phyloP scores from a whole-genome alignment of 2,113 vertebrate species.

The Oreochromis spilurus region DNA sequence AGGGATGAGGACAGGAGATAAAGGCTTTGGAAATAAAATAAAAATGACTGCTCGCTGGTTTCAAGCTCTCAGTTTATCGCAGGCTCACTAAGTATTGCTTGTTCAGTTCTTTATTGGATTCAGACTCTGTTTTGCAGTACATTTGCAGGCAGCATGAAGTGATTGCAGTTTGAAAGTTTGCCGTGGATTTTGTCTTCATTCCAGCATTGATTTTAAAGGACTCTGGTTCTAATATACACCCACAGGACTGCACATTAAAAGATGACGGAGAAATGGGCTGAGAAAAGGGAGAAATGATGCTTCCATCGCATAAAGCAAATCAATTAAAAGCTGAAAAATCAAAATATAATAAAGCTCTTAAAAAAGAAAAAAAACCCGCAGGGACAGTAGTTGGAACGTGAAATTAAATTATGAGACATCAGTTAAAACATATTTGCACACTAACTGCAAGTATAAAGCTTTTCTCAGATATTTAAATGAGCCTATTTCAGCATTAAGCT shows the following conservation, averaged over 20 bases:
- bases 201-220: not conserved
- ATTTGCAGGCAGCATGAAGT: not conserved
- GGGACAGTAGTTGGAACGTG: rapidly evolving
- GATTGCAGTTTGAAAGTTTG: not conserved
- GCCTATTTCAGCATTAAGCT: not conserved
- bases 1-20: not conserved
- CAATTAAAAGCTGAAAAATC: not conserved
- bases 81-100: not conserved
- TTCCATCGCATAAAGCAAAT: not conserved
- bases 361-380: not conserved
- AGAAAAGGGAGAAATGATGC: not conserved
- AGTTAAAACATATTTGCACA: not conserved
- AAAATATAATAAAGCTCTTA: not conserved
- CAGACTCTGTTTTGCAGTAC: not conserved
- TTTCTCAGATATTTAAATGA: not conserved
- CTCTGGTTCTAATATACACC: not conserved
- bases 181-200: not conserved
- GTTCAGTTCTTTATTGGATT: not conserved
- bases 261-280: rapidly evolving
- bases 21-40: not conserved
- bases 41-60: not conserved
- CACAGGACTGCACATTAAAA: not conserved
- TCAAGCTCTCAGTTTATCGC: not conserved
- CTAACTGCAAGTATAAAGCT: not conserved
- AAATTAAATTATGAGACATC: not conserved